phyloP scores from a whole-genome alignment of 2,888 invertebrate species.

The Synergus umbraculus region DNA sequence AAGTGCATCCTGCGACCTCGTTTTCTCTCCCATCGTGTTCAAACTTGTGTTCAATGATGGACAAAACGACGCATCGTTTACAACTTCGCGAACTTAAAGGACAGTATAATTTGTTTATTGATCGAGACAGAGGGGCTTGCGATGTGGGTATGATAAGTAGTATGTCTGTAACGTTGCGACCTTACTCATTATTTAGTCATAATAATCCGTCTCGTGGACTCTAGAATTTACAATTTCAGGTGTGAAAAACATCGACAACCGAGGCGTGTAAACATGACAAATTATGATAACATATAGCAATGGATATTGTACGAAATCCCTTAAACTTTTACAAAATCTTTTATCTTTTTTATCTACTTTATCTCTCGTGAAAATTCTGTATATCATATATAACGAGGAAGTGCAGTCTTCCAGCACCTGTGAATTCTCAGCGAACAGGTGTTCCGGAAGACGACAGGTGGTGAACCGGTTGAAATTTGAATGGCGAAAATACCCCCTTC shows the following conservation, averaged over 20 bases:
- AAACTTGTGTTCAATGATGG: constrained; percentile 16
- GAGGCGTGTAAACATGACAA: too few relatives aligned
- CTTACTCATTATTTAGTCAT: not conserved
- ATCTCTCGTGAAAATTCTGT: constrained; percentile 17
- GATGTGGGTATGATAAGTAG: not conserved
- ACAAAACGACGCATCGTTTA: constrained; percentile 31
- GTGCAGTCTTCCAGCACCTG: constrained; percentile 39
- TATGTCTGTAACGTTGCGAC: not conserved
- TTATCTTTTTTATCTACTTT: not conserved
- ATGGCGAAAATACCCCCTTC: constrained; percentile 20
- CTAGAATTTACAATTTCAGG: not conserved
- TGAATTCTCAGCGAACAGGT: constrained; percentile 60
- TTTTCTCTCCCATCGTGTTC: constrained; percentile 38
- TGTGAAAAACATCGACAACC: too few relatives aligned
- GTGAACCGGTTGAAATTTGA: constrained; percentile 57
- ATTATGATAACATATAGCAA: too few relatives aligned
- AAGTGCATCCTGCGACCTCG: constrained; percentile 41
- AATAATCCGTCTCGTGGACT: not conserved
- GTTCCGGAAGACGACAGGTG: constrained; percentile 60
- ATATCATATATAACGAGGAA: constrained; percentile 43
- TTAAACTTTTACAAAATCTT: too few relatives aligned
- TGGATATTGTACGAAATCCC: too few relatives aligned
- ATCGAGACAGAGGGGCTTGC: constrained; percentile 10
- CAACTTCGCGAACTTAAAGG: constrained; percentile 14
- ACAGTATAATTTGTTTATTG: constrained; percentile 33